Evolutionary conservation across 30 jellyfish, hydroid and myxozoan genomes (phyloP).

Genomic region (Morbakka virulenta): DNA sequence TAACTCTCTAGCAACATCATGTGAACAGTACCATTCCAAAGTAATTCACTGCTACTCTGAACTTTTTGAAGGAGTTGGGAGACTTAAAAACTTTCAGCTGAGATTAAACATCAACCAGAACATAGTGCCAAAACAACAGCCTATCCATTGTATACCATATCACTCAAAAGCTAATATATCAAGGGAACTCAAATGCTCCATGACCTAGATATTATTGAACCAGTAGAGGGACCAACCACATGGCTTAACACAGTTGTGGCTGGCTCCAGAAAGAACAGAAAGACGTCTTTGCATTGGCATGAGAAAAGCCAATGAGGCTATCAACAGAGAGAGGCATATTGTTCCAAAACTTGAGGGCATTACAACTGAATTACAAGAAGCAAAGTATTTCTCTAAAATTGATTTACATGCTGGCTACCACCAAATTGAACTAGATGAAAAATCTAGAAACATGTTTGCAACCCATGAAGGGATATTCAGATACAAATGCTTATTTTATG

Average conservation of each 20-base stretch:
- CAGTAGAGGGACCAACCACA: constrained; percentile 26
- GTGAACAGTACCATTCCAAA: too few relatives aligned
- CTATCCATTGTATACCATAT: constrained; percentile 28
- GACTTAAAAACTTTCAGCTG: constrained; percentile 9
- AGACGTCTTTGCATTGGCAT: constrained; percentile 19
- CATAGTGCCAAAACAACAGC: too few relatives aligned
- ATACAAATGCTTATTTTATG: too few relatives aligned
- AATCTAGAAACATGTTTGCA: constrained; percentile 28
- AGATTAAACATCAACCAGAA: neutral
- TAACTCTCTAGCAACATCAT: too few relatives aligned
- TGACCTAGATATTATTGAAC: constrained; percentile 36
- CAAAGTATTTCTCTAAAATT: constrained; percentile 4
- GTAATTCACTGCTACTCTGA: too few relatives aligned
- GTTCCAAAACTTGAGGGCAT: too few relatives aligned
- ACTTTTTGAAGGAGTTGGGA: too few relatives aligned
- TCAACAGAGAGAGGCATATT: too few relatives aligned
- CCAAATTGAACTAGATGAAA: constrained; percentile 19
- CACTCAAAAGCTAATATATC: constrained; percentile 25
- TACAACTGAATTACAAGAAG: too few relatives aligned
- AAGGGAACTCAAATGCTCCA: constrained; percentile 7
- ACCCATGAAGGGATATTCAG: too few relatives aligned
- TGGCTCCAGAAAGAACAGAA: constrained; percentile 25
- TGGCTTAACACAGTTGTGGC: constrained; percentile 41
- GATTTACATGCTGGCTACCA: constrained; percentile 33
- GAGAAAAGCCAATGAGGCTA: too few relatives aligned